Evolutionary conservation across 2,797 vertebrate genomes (phyloP).

Genomic region (Pitangus sulphuratus): DNA sequence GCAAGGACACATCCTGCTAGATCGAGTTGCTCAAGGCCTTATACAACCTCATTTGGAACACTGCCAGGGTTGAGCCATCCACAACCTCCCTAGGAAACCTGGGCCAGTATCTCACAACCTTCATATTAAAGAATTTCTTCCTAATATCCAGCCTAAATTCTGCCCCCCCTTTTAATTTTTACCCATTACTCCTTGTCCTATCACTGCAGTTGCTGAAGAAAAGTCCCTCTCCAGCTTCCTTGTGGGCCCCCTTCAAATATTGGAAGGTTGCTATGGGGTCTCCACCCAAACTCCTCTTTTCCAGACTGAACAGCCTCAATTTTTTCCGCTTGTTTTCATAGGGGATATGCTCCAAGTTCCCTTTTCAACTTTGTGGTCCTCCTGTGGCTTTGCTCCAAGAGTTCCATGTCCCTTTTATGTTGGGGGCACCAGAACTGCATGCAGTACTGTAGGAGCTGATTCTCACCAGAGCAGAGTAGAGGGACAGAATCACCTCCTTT

Average conservation of each 20-base stretch:
- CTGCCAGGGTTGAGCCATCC: not conserved
- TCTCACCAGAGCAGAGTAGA: not conserved
- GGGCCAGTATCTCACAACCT: not conserved
- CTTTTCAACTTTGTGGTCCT: not conserved
- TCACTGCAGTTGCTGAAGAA: not conserved
- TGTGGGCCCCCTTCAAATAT: not conserved
- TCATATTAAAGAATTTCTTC: not conserved
- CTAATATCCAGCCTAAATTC: no score
- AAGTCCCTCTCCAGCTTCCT: no score
- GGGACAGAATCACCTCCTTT: not conserved
- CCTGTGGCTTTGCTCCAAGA: not conserved
- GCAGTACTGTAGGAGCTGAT: not conserved
- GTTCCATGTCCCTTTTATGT: not conserved
- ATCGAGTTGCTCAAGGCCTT: not conserved
- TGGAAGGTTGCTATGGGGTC: not conserved
- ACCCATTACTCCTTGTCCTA: not conserved
- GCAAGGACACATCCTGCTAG: no score
- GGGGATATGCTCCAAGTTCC: not conserved
- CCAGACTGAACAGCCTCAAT: not conserved
- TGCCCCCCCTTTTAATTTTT: not conserved
- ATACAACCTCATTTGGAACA: not conserved
- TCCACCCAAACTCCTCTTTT: rapidly evolving
- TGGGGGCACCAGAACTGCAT: no score
- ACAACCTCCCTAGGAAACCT: not conserved
- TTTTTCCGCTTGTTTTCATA: not conserved